Evolutionary conservation across 2,888 invertebrate genomes (phyloP).

Genomic region (Apantesis nais): DNA sequence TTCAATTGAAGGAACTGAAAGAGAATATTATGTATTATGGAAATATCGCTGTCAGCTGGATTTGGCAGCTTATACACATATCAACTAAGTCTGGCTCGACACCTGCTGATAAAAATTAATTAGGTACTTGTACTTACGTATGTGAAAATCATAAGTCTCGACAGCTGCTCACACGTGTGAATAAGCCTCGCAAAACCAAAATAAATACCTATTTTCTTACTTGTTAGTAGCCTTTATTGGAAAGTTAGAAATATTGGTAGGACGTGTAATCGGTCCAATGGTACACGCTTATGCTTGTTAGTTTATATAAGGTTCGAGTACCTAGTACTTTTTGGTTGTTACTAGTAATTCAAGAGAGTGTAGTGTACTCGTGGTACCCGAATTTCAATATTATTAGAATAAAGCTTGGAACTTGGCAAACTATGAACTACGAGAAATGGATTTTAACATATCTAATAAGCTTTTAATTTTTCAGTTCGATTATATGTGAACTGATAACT

Average conservation of each 20-base stretch:
- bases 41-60: neutral
- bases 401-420: neutral
- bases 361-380: neutral
- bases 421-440: neutral
- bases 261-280: neutral
- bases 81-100: neutral
- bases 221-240: neutral
- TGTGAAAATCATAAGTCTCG: neutral
- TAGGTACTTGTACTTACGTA: neutral
- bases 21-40: neutral
- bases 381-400: neutral
- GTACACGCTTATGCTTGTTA: neutral
- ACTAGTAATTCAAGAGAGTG: neutral
- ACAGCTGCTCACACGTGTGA: neutral
- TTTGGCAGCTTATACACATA: neutral
- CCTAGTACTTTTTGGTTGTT: neutral
- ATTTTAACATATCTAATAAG: neutral
- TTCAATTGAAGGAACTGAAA: neutral
- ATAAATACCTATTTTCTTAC: neutral
- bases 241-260: neutral
- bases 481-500: neutral
- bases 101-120: constrained; percentile 3
- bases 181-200: neutral
- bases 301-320: neutral
- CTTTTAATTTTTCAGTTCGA: neutral